phyloP scores from a whole-genome alignment of 2,113 vertebrate genomes.

The Indri indri region DNA sequence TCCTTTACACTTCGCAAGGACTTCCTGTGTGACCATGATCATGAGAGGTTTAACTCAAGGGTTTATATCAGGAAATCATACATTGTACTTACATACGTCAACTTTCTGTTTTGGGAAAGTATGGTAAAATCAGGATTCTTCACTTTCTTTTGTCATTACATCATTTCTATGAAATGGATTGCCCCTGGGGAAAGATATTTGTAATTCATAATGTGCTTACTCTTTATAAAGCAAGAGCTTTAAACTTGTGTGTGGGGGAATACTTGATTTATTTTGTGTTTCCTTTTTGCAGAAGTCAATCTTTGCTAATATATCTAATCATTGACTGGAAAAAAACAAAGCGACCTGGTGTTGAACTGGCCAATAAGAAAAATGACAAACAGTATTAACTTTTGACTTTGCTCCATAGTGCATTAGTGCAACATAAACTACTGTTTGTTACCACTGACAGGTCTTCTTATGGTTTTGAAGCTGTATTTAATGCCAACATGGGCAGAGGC shows the following conservation, averaged over 20 bases:
- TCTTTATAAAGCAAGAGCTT: neutral
- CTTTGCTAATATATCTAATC: conserved; percentile 12
- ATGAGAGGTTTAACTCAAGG: neutral
- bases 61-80: neutral
- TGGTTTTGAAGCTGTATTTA: neutral
- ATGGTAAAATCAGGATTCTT: neutral
- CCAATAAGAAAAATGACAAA: neutral
- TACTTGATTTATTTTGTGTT: neutral
- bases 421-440: conserved; percentile 22
- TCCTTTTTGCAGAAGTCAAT: neutral
- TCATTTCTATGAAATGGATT: conserved; percentile 8
- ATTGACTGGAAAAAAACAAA: neutral
- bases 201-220: neutral
- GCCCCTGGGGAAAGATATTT: conserved; percentile 12
- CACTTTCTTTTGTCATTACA: neutral
- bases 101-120: neutral
- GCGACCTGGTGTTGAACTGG: neutral
- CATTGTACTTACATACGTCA: neutral
- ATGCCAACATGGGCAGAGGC: neutral
- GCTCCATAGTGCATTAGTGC: neutral
- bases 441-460: neutral
- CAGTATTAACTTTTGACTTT: conserved; percentile 19
- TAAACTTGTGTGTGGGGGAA: neutral
- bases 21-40: neutral
- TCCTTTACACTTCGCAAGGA: neutral